Conservation (phyloP, 2,113 vertebrate species). For the Echinops telfairi region DNA sequence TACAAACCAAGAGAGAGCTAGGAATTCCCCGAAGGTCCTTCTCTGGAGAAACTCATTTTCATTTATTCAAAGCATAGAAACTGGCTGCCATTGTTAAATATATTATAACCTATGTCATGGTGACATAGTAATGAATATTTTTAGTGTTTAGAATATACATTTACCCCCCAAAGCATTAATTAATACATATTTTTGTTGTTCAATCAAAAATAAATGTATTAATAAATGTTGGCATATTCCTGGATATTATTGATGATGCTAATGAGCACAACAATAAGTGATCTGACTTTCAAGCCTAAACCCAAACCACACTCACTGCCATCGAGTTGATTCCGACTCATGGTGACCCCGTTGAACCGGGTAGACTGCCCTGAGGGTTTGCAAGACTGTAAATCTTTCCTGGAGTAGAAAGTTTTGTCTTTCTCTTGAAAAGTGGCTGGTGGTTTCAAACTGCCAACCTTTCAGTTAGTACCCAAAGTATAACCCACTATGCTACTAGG, state of each 20-base stretch:
- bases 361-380: too few species aligned
- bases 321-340: too few species aligned
- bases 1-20: neutral
- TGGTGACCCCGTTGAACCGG: too few species aligned
- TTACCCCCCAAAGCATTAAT: neutral
- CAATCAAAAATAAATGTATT: neutral
- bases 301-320: too few species aligned
- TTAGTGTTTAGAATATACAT: conserved; percentile 24
- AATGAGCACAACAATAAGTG: neutral
- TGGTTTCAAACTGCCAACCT: too few species aligned
- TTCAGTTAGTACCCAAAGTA: too few species aligned
- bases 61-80: conserved; percentile 40
- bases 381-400: too few species aligned
- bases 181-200: conserved; percentile 4
- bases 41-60: conserved; percentile 27
- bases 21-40: conserved; percentile 12
- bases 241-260: conserved; percentile 20
- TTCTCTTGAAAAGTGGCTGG: too few species aligned
- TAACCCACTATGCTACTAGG: too few species aligned
- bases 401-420: too few species aligned
- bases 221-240: neutral
- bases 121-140: neutral
- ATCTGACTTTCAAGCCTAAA: neutral
- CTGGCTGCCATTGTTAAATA: neutral
- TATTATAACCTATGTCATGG: neutral